These are phyloP conservation scores for Cataglyphis altisquamis DNA, from an alignment of 2,888 invertebrate genomes.

Conservation along the genomic window DNA sequence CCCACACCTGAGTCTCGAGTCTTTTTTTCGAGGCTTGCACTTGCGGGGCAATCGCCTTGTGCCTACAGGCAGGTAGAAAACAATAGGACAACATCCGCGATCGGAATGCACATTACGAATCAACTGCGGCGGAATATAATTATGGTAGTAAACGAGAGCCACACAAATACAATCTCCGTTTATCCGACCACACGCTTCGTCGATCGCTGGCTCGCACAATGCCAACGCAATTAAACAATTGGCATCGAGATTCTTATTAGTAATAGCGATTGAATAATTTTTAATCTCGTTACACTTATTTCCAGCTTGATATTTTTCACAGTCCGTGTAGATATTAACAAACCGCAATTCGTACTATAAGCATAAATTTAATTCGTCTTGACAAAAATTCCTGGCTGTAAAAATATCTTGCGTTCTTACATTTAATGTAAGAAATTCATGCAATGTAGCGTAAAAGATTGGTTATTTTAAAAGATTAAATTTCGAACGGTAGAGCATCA, in stretches of 20 bases:
- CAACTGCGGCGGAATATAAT: conserved; percentile 47
- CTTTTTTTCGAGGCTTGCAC: conserved; percentile 34
- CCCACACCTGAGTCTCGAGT: conserved; percentile 47
- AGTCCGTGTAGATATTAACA: not conserved
- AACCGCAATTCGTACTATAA: not conserved
- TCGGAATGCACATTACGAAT: conserved; percentile 58
- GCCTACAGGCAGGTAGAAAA: conserved; percentile 59
- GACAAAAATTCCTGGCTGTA: not conserved
- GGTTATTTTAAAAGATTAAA: not conserved
- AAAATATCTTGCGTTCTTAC: conserved; percentile 5
- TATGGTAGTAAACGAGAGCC: conserved; percentile 64
- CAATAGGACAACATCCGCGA: conserved; percentile 64
- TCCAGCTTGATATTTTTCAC: not conserved
- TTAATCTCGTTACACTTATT: not conserved
- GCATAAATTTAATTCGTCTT: not conserved
- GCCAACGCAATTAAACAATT: conserved; percentile 35
- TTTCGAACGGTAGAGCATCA: not conserved
- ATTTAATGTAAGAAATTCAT: conserved; percentile 18
- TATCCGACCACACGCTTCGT: conserved; percentile 55
- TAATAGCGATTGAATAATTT: conserved; percentile 21
- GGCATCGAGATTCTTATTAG: conserved; percentile 15
- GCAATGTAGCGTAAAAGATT: not conserved
- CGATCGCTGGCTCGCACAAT: conserved; percentile 17
- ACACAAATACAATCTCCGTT: conserved; percentile 63
- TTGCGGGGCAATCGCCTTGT: conserved; percentile 13